Evolutionary conservation across 2,888 invertebrate species (phyloP).

Genomic region (Serrognathus titanus): DNA sequence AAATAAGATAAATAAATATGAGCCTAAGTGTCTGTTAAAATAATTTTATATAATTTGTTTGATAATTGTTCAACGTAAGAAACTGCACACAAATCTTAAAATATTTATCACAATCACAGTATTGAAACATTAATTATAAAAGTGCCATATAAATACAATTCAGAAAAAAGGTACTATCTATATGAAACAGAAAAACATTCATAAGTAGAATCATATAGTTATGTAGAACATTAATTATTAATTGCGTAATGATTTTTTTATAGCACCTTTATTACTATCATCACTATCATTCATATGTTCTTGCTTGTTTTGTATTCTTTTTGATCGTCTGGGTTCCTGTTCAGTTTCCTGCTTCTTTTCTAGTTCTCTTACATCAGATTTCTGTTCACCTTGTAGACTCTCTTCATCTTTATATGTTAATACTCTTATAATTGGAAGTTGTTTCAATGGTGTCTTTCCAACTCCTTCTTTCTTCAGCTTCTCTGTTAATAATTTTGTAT

Average conservation of each 20-base stretch:
- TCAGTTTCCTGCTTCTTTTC: not conserved
- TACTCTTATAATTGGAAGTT: slow-evolving; percentile 4
- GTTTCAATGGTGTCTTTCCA: not conserved
- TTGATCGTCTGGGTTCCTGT: not conserved
- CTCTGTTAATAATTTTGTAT: slow-evolving; percentile 7
- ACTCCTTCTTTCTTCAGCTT: slow-evolving; percentile 2
- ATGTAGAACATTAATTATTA: no score
- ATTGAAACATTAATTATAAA: no score
- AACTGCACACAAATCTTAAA: no score
- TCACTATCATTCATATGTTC: not conserved
- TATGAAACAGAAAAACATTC: no score
- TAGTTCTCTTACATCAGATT: slow-evolving; percentile 1
- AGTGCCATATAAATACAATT: no score
- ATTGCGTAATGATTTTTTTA: slow-evolving; percentile 3
- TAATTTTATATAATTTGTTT: no score
- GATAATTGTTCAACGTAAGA: no score
- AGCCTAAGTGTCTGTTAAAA: no score
- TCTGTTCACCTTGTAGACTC: not conserved
- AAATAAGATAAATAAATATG: no score
- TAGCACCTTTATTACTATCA: slow-evolving; percentile 11
- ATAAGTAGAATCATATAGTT: no score
- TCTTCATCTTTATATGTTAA: not conserved
- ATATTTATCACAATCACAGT: no score
- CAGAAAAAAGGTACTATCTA: no score
- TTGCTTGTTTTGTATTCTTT: slow-evolving; percentile 1